Conservation (phyloP, 2,888 invertebrate genomes). For the Proisotoma minuta region DNA sequence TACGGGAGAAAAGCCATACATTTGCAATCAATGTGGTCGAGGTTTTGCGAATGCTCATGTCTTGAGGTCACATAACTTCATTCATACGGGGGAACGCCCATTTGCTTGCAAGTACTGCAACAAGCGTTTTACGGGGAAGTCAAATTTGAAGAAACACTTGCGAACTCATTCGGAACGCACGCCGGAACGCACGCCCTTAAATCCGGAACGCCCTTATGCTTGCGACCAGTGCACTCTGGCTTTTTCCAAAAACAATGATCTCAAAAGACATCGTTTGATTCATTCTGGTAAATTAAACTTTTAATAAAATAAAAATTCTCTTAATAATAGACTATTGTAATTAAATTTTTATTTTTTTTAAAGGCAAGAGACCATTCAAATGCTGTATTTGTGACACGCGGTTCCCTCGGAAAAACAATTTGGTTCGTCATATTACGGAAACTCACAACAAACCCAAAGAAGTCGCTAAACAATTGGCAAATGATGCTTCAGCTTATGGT, state of each 20-base stretch:
- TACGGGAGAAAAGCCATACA: slow-evolving; percentile 51
- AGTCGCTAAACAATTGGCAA: slow-evolving; percentile 44
- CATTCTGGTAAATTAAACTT: slow-evolving; percentile 7
- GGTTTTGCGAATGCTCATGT: slow-evolving; percentile 28
- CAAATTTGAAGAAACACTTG: slow-evolving; percentile 13
- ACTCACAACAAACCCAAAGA: slow-evolving; percentile 46
- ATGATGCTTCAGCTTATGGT: slow-evolving; percentile 45
- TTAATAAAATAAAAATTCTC: neutral
- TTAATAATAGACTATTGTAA: neutral
- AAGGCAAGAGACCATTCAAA: slow-evolving; percentile 65
- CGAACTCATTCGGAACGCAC: slow-evolving; percentile 1
- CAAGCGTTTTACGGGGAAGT: neutral
- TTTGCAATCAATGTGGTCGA: slow-evolving; percentile 20
- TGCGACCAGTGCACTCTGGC: slow-evolving; percentile 7
- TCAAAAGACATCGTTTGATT: slow-evolving; percentile 6
- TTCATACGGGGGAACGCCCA: slow-evolving; percentile 5
- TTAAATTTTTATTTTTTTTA: slow-evolving; percentile 40
- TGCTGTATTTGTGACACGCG: slow-evolving; percentile 66
- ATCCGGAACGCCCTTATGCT: neutral
- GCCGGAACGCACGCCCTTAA: too few relatives aligned
- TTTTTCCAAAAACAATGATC: slow-evolving; percentile 9
- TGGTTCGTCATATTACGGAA: slow-evolving; percentile 51
- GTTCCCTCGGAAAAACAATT: slow-evolving; percentile 72
- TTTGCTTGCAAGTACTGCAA: slow-evolving; percentile 11
- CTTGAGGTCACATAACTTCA: slow-evolving; percentile 18